These are phyloP conservation scores for Macropus fuliginosus DNA, from an alignment of 2,797 vertebrate genomes.

Conservation along the genomic window DNA sequence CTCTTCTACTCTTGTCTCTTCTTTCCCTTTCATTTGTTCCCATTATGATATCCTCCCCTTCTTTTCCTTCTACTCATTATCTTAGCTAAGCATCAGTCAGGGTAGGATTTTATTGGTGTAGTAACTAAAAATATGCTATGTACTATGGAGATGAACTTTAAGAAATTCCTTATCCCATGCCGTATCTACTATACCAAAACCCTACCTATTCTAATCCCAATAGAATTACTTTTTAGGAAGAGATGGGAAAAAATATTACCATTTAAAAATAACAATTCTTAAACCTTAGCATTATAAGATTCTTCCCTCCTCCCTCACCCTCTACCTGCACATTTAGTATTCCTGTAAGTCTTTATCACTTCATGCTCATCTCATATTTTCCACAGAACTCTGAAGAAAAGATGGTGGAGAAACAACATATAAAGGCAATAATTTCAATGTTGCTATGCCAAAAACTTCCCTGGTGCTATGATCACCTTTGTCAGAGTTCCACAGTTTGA, in stretches of 20 bases:
- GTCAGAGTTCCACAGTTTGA: not conserved
- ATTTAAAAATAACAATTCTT: slow-evolving; percentile 38
- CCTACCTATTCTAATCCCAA: not conserved
- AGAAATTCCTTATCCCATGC: not conserved
- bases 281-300: not conserved
- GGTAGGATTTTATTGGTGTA: not conserved
- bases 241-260: slow-evolving; percentile 20
- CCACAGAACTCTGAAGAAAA: not conserved
- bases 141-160: not conserved
- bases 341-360: not conserved
- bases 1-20: not conserved
- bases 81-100: not conserved
- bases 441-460: not conserved
- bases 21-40: not conserved
- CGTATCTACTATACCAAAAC: not conserved
- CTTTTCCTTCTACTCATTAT: not conserved
- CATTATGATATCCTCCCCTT: not conserved
- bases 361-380: not conserved
- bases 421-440: not conserved
- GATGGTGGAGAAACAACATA: not conserved
- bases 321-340: not conserved
- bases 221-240: slow-evolving; percentile 27
- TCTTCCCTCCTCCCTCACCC: not conserved
- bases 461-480: not conserved
- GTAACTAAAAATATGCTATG: not conserved